Percentiles rank a stretch among this genome's conserved stretches.
Evolutionary conservation across 37 sponge, comb jelly and placozoan species (phyloP).

Genomic region (Aplysina aerophoba): DNA sequence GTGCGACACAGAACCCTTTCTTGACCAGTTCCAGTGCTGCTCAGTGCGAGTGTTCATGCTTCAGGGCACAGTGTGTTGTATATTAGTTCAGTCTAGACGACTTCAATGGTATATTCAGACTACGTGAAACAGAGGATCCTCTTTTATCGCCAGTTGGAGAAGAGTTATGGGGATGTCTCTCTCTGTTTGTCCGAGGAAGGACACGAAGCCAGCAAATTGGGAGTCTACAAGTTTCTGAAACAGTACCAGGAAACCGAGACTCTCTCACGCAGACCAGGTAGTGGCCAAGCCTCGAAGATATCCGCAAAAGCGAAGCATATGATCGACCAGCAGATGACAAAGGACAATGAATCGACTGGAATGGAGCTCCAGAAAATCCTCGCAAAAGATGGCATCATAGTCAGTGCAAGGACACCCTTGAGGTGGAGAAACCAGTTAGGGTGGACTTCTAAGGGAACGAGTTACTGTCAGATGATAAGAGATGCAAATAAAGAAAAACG

Average conservation of each 20-base stretch:
- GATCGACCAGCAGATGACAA: constrained; percentile 1
- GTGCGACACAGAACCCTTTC: no score
- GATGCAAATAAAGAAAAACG: no score
- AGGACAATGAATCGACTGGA: not conserved
- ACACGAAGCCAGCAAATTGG: constrained; percentile 7
- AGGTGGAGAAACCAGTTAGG: constrained; percentile 26
- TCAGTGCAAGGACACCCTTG: not conserved
- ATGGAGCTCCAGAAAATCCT: not conserved
- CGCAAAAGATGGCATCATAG: not conserved
- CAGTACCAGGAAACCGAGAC: not conserved
- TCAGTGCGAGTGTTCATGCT: no score
- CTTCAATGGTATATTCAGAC: constrained; percentile 14
- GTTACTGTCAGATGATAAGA: no score
- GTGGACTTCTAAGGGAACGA: constrained; percentile 31
- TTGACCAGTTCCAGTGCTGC: no score
- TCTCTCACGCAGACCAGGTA: constrained; percentile 5
- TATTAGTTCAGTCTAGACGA: no score
- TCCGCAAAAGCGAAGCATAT: not conserved
- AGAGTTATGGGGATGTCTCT: not conserved
- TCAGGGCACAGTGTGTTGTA: no score
- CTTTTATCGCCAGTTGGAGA: not conserved
- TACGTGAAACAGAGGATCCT: constrained; percentile 24
- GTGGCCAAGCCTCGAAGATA: not conserved
- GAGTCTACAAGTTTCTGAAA: not conserved
- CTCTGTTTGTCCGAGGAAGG: constrained; percentile 10